Base-by-base conservation (phyloP, 2,888 invertebrate species). In the Papilio demoleus region DNA sequence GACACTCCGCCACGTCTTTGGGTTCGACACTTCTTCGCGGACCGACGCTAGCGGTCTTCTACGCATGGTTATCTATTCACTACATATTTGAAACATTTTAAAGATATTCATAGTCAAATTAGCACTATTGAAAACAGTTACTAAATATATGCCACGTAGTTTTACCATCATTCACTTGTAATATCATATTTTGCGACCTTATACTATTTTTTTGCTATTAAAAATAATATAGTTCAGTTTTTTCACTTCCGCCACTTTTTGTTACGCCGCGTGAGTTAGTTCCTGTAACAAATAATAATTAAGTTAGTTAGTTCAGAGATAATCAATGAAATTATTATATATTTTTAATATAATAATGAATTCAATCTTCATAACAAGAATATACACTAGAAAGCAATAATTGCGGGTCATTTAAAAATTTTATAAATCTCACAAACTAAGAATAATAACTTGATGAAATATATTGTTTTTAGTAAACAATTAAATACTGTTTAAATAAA, bases 1-100 rank as follows among this genome's bases (percentile, higher is more conserved):
- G 14, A 88, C 70, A 68, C 77, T 82, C 11, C 80, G 76, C 86
- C 88, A 88, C 6, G 79, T 78, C 71, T 84, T 88, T 8, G 79
- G 74, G 70, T 84, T 88, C 53, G 83, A 74, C 75, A 85, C 85
- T 81, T 93, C 93, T 76, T 92, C 93, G 56, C 87, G 88, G 17
- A 90, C 91, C 71, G 90, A 88, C 36, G 90, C 88, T 72, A 92
- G 75, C 0, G 88, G 85, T 14, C 92, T 87, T 11, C 93, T 90
- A 75, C 90, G 89, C 94, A 94, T 94, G 77, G 73, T 88, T 70
- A 70, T 68, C 63, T 9, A 27, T 19, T 40, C 50, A 27, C 34
- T 19, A 27, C 27, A 34, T 27, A 2, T 47, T 19, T 4, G 19
- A 27, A 27, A 3, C 62, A 47, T 63, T 63, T 47, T 34, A 47